These are phyloP conservation scores for Meta bourneti DNA, from an alignment of 2,888 invertebrate species.

Conservation along the genomic window DNA sequence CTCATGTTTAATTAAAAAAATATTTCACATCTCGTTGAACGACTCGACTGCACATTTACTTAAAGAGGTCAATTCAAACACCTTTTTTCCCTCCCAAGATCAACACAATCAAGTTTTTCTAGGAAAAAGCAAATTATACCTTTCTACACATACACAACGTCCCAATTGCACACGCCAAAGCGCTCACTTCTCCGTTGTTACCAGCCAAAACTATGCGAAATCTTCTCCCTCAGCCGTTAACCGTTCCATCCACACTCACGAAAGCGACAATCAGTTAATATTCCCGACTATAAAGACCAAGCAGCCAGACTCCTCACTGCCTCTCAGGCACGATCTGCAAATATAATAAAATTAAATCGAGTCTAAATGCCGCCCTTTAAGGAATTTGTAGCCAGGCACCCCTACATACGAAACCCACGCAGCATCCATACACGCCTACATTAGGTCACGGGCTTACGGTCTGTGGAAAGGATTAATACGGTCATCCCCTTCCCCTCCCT, in stretches of 20 bases:
- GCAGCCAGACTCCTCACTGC: constrained; percentile 5
- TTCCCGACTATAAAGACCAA: constrained; percentile 56
- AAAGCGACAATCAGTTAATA: constrained; percentile 53
- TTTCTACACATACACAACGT: no score
- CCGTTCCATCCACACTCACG: constrained; percentile 28
- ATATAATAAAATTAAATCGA: constrained; percentile 64
- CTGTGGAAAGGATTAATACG: constrained; percentile 38
- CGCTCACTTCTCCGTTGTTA: no score
- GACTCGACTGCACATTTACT: no score
- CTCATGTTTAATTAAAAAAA: no score
- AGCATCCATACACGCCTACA: constrained; percentile 28
- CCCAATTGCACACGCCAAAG: no score
- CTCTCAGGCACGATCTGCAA: constrained; percentile 56
- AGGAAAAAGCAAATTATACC: no score
- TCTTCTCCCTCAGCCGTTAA: constrained; percentile 13
- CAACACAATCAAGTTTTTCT: no score
- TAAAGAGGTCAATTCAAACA: no score
- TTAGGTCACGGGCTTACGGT: constrained; percentile 43
- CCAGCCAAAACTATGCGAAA: background rate
- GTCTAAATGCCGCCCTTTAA: constrained; percentile 16
- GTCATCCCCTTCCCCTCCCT: background rate
- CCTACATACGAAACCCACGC: constrained; percentile 21
- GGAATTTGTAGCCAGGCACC: constrained; percentile 31
- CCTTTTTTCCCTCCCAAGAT: no score
- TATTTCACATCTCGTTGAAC: no score